Conservation (phyloP, 2,113 vertebrate species). For the Leucopternis melanops region DNA sequence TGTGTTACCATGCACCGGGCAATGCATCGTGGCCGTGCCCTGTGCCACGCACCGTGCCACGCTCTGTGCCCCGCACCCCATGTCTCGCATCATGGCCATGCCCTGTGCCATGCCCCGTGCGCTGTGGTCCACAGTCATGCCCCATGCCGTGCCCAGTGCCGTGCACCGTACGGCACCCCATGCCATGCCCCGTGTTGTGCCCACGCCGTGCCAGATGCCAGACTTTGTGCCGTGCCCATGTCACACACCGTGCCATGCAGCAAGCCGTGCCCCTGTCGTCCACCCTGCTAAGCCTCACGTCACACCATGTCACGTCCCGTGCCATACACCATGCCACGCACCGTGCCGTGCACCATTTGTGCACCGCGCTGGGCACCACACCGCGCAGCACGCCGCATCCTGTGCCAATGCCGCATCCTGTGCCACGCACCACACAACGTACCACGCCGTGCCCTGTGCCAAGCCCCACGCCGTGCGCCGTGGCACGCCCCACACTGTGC, state of each 20-base stretch:
- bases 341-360: not conserved
- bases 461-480: no score
- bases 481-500: no score
- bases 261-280: not conserved
- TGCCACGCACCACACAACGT: not conserved
- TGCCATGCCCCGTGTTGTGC: not conserved
- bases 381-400: rapidly evolving
- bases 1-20: rapidly evolving
- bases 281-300: not conserved
- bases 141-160: rapidly evolving
- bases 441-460: not conserved
- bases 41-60: no score
- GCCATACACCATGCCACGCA: no score
- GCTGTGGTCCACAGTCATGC: no score
- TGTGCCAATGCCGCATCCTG: no score
- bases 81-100: not conserved
- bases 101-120: no score
- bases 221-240: not conserved
- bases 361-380: not conserved
- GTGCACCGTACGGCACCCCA: rapidly evolving
- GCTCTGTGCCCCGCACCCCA: no score
- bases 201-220: not conserved
- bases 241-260: not conserved
- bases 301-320: not conserved
- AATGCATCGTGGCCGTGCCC: no score